A percentile compares a stretch with the other conserved stretches of the same genome.
Evolutionary conservation across 2,113 vertebrate species (phyloP).

Genomic region (Columbina picui): DNA sequence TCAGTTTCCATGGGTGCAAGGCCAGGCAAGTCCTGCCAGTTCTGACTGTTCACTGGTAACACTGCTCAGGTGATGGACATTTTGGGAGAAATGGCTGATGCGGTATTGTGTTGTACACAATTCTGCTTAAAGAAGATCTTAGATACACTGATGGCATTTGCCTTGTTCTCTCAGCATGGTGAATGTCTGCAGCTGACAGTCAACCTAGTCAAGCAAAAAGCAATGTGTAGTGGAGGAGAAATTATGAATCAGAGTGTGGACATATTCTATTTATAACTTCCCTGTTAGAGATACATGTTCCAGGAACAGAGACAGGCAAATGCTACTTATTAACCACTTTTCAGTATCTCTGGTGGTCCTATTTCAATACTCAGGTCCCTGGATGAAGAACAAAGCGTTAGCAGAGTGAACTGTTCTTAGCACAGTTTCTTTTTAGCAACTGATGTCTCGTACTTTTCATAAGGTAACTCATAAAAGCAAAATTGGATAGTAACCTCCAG

Average conservation of each 20-base stretch:
- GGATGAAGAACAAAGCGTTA: neutral
- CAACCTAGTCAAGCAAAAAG: neutral
- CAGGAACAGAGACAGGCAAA: neutral
- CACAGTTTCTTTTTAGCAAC: neutral
- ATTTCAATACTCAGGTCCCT: neutral
- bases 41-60: neutral
- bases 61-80: neutral
- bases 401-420: neutral
- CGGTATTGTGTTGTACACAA: neutral
- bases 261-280: constrained; percentile 9
- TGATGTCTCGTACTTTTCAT: neutral
- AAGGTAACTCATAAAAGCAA: neutral
- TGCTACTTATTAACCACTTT: neutral
- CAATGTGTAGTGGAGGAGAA: constrained; percentile 27
- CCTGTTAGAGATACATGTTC: neutral
- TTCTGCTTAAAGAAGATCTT: neutral
- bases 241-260: neutral
- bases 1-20: neutral
- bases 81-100: neutral
- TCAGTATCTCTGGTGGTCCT: neutral
- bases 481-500: neutral
- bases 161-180: neutral
- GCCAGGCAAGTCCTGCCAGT: neutral
- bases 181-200: constrained; percentile 1
- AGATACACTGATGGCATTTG: neutral